Evolutionary conservation across 2,113 vertebrate species (phyloP), one percentile per base, ranked within the genome.

Genomic region (Trematocara macrostoma): DNA sequence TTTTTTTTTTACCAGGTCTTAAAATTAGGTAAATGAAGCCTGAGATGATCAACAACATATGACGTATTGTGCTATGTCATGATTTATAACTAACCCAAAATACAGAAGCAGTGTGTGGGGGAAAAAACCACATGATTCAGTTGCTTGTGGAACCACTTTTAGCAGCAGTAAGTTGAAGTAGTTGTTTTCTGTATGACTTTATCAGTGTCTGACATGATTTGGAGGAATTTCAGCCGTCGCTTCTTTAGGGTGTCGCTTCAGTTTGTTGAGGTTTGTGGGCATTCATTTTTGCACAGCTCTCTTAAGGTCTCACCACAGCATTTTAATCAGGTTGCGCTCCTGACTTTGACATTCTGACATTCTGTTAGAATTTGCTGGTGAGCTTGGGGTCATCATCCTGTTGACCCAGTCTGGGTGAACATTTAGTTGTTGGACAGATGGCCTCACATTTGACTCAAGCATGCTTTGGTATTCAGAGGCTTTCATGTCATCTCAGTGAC

Each of bases 101-200:
- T 74, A 26, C 40, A 74, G 67, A 47, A 18, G 67, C 5, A 4
- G 38, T 29, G 20, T 45, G 67, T 26, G 40, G 5, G 38, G n/a
- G 0, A 40, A 38, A 67, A 61, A 31, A 5, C 1, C 1, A 6
- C 31, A 12, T 20, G 61, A 67, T 12, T 20, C 34, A 40, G 34
- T 20, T 55, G 53, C 53, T 55, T 55, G 53, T 55, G 53, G 53
- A 69, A 69, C 64, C 35, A 42, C 38, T 42, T 69, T 69, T 42
- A 69, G 11, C 38, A 29, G 64, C 20, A 45, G 12, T 69, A 9
- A 23, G 8, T 69, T 71, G 38, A 71, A 45, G 40, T 29, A 29
- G 4, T 47, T 47, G n/a, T 47, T 47, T 45, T 45, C 67, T 42
- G 38, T 40, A 8, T 20, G 61, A 40, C 6, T 69, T 12, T 12